Evolutionary conservation across 2,113 vertebrate species (phyloP).

Genomic region (Tupaia chinensis): DNA sequence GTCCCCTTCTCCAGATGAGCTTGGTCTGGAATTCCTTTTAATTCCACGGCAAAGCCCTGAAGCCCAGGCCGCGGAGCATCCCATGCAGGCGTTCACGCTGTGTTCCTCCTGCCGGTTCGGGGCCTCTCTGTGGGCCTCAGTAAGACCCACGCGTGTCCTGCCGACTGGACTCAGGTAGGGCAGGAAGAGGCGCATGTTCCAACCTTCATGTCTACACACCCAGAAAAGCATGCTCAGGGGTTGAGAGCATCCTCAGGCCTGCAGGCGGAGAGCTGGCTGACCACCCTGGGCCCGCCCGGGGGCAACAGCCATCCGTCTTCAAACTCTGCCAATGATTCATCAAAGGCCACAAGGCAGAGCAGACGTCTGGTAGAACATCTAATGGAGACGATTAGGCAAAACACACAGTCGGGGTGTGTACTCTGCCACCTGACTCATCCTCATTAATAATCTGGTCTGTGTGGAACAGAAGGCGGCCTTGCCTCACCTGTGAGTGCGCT

Average conservation of each 20-base stretch:
- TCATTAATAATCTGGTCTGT: not conserved
- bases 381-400: constrained; percentile 59
- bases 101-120: not conserved
- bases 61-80: not conserved
- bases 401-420: not conserved
- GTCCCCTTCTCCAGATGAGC: not conserved
- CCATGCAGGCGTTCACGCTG: no score
- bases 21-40: constrained; percentile 23
- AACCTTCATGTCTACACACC: not conserved
- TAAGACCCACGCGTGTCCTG: not conserved
- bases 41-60: not conserved
- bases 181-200: not conserved
- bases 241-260: not conserved
- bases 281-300: not conserved
- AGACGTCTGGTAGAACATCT: constrained; percentile 58
- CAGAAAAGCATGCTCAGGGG: not conserved
- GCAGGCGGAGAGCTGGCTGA: constrained; percentile 9
- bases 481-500: no score
- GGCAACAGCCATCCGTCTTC: constrained; percentile 24
- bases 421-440: not conserved
- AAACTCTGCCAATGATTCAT: constrained; percentile 66
- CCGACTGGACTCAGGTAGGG: not conserved
- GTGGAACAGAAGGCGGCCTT: no score
- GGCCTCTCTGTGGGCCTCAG: not conserved
- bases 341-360: constrained; percentile 55